These are phyloP conservation scores for Anastrepha ludens DNA, from an alignment of 1,140 invertebrate genomes.

Conservation along the genomic window DNA sequence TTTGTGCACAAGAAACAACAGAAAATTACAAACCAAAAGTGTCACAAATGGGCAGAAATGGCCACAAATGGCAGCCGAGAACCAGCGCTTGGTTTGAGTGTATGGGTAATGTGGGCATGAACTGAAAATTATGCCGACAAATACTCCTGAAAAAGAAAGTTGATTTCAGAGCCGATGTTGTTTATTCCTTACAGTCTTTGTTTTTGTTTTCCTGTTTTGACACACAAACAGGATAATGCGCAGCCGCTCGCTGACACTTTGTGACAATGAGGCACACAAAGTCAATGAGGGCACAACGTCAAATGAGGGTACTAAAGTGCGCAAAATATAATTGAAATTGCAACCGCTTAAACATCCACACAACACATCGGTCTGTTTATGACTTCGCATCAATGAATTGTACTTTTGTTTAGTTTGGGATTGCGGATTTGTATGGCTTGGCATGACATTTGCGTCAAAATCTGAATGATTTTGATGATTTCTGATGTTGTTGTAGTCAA, in stretches of 20 bases:
- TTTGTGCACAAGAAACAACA: not conserved
- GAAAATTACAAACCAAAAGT: not conserved
- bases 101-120: too few relatives aligned
- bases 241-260: not conserved
- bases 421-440: constrained; percentile 11
- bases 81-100: not conserved
- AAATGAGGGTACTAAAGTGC: not conserved
- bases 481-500: not conserved
- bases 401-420: too few relatives aligned
- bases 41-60: not conserved
- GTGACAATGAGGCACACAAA: not conserved
- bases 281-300: not conserved
- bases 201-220: too few relatives aligned
- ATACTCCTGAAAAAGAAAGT: not conserved
- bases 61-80: not conserved
- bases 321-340: not conserved
- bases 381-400: constrained; percentile 19
- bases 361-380: not conserved
- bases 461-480: not conserved
- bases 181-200: not conserved
- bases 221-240: not conserved
- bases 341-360: not conserved
- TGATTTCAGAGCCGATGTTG: not conserved
- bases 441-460: constrained; percentile 25
- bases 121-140: not conserved